Evolutionary conservation across 2,113 vertebrate species (phyloP).

Genomic region (Oreocharis arfaki): DNA sequence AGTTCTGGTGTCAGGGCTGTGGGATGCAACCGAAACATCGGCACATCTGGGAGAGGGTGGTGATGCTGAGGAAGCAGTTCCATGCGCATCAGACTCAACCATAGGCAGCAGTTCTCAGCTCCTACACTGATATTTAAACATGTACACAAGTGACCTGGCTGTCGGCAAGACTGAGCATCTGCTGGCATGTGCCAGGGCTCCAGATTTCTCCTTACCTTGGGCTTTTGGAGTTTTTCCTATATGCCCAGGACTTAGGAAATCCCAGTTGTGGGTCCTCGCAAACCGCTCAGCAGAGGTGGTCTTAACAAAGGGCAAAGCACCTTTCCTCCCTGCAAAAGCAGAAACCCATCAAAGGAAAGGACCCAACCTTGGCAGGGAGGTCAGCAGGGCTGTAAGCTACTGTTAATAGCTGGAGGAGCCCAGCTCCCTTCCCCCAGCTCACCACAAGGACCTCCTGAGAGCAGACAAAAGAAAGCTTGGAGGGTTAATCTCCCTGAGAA

Average conservation of each 20-base stretch:
- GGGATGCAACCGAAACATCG: background rate
- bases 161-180: background rate
- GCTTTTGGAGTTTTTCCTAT: background rate
- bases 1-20: background rate
- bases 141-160: background rate
- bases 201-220: background rate
- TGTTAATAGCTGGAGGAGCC: conserved; percentile 37
- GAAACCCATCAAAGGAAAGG: conserved; percentile 15
- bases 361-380: conserved; percentile 13
- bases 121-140: background rate
- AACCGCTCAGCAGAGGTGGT: background rate
- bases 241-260: background rate
- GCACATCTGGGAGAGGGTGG: background rate
- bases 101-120: background rate
- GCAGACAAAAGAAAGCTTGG: conserved; percentile 63
- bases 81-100: background rate
- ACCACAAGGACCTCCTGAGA: conserved; percentile 59
- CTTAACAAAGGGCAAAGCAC: background rate
- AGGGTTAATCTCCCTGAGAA: conserved; percentile 60
- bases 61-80: background rate
- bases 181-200: background rate
- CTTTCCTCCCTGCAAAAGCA: background rate
- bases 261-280: background rate
- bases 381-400: conserved; percentile 37
- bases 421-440: conserved; percentile 55